These are phyloP conservation scores for Polydrusus tereticollis DNA, from an alignment of 2,888 invertebrate species.

Conservation along the genomic window DNA sequence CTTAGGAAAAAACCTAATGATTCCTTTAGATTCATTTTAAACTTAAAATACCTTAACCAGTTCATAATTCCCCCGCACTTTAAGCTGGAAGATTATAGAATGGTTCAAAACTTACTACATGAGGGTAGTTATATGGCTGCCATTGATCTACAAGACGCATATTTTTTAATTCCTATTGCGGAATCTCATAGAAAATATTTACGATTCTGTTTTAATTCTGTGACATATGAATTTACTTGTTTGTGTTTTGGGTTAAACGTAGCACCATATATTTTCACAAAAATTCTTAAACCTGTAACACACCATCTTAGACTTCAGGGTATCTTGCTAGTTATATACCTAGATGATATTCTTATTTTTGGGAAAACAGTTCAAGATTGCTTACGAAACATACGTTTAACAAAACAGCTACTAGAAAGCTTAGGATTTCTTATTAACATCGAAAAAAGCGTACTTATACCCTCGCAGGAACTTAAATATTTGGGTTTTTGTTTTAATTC, in stretches of 20 bases:
- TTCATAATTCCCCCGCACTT: not conserved
- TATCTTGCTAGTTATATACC: conserved; percentile 17
- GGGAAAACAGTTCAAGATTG: not conserved
- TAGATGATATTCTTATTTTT: conserved; percentile 11
- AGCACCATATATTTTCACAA: conserved; percentile 22
- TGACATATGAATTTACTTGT: conserved; percentile 5
- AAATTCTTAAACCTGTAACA: conserved; percentile 23
- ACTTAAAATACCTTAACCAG: conserved; percentile 8
- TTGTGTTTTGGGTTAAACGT: no score
- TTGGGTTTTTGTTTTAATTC: conserved; percentile 6
- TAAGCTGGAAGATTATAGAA: conserved; percentile 13
- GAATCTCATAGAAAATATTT: not conserved
- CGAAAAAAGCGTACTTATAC: not conserved
- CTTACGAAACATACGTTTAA: not conserved
- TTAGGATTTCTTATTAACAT: conserved; percentile 5
- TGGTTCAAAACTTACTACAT: not conserved
- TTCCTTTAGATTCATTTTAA: conserved; percentile 4
- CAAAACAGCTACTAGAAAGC: conserved; percentile 3
- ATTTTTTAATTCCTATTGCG: not conserved
- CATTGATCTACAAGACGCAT: conserved; percentile 2
- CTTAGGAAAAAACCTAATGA: conserved; percentile 4
- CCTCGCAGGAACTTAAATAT: not conserved
- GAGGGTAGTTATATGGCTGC: not conserved
- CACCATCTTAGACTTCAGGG: not conserved
- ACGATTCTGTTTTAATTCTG: conserved; percentile 1